Conservation (phyloP, 2,888 invertebrate genomes). For the Diogma glabrata region DNA sequence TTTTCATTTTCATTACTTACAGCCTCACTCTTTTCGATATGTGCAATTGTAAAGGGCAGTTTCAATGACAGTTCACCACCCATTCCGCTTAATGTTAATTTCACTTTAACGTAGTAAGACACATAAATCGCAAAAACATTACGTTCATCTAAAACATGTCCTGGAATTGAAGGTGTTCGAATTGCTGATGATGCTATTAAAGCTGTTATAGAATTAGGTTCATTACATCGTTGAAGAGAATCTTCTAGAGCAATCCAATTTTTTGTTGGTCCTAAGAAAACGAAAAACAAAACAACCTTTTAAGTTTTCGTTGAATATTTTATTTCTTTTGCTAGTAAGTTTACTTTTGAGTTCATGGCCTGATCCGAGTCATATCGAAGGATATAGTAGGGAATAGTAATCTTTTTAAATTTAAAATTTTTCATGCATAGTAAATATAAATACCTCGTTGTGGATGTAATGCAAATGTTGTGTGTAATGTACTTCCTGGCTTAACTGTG, state of each 20-base stretch:
- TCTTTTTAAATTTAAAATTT: no score
- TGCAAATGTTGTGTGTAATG: conserved; percentile 49
- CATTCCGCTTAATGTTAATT: conserved; percentile 67
- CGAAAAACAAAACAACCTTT: no score
- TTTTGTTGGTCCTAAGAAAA: conserved; percentile 56
- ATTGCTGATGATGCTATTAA: conserved; percentile 44
- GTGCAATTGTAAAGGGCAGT: conserved; percentile 68
- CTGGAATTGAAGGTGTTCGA: conserved; percentile 29
- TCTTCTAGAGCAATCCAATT: conserved; percentile 89
- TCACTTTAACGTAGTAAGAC: conserved; percentile 82
- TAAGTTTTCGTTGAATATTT: not conserved
- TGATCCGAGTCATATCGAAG: no score
- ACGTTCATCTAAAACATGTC: conserved; percentile 53
- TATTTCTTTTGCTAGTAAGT: no score
- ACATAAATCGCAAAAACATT: conserved; percentile 87
- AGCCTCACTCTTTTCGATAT: conserved; percentile 29
- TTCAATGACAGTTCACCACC: conserved; percentile 70
- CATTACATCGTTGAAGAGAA: conserved; percentile 58
- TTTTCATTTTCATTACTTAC: conserved; percentile 10
- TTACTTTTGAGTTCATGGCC: no score
- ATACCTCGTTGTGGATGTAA: conserved; percentile 55
- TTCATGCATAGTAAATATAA: no score
- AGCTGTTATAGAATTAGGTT: conserved; percentile 40
- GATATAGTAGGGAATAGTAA: no score
- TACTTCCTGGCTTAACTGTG: conserved; percentile 52